Conservation (phyloP, 2,113 vertebrate genomes). For the Parus major region DNA sequence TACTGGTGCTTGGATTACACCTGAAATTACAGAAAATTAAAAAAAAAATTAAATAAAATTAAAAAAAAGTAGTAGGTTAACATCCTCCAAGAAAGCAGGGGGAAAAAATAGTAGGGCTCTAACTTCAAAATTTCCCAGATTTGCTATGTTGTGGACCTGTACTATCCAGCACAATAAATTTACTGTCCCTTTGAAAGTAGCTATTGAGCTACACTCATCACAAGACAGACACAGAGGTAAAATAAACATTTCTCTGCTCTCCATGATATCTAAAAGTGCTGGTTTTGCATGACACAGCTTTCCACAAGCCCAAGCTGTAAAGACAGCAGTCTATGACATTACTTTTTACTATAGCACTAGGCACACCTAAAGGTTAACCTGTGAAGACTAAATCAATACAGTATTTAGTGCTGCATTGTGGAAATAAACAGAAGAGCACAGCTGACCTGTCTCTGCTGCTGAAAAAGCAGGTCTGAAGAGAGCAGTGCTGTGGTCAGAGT, state of each 20-base stretch:
- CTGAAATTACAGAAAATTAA: neutral
- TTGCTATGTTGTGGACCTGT: neutral
- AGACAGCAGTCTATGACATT: constrained; percentile 10
- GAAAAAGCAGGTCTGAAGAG: neutral
- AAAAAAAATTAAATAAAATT: too few relatives aligned
- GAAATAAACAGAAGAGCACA: constrained; percentile 33
- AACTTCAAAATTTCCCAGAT: neutral
- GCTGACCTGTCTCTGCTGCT: neutral
- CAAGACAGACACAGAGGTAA: constrained; percentile 20
- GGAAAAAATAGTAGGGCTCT: neutral
- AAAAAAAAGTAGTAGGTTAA: neutral
- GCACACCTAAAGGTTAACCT: constrained; percentile 54
- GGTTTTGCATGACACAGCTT: neutral
- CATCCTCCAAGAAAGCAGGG: fast-evolving
- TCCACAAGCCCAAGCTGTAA: neutral
- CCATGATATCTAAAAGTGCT: neutral
- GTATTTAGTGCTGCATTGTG: constrained; percentile 26
- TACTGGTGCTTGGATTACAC: neutral
- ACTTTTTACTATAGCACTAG: constrained; percentile 57
- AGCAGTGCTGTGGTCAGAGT: neutral
- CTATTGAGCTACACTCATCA: constrained; percentile 34
- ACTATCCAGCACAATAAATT: constrained; percentile 6
- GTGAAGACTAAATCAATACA: constrained; percentile 55
- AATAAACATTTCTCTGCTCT: constrained; percentile 31
- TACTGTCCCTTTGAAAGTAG: constrained; percentile 13